These are phyloP conservation scores for Notoglanidium macrostoma DNA, from an alignment of 2,797 vertebrate species.

Conservation along the genomic window DNA sequence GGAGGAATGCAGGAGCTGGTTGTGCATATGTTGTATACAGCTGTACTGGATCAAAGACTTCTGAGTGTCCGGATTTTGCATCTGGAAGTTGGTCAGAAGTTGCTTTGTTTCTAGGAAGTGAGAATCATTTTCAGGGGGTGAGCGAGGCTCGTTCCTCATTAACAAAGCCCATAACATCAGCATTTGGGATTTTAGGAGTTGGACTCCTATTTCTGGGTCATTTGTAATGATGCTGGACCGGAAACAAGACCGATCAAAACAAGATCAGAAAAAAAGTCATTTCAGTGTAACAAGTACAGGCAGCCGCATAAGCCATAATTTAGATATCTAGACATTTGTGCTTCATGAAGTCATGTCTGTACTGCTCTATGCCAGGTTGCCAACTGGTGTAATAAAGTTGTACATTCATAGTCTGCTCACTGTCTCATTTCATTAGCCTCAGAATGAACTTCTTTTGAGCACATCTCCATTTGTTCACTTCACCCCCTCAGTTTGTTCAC, in stretches of 20 bases:
- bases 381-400: slow-evolving; percentile 13
- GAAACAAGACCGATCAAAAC: background rate
- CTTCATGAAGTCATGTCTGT: slow-evolving; percentile 26
- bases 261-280: background rate
- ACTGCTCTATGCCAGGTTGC: background rate
- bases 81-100: slow-evolving; percentile 55
- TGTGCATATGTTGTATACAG: slow-evolving; percentile 39
- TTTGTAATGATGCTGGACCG: background rate
- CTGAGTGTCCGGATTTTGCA: slow-evolving; percentile 43
- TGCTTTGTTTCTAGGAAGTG: slow-evolving; percentile 30
- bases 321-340: slow-evolving; percentile 21
- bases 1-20: slow-evolving; percentile 37
- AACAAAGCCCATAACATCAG: slow-evolving; percentile 4
- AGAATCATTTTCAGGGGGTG: slow-evolving; percentile 16
- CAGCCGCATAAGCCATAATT: background rate
- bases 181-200: background rate
- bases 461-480: background rate
- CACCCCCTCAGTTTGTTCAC: background rate
- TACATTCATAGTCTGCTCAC: slow-evolving; percentile 7
- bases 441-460: slow-evolving; percentile 22
- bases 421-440: background rate
- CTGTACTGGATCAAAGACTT: slow-evolving; percentile 55
- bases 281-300: background rate
- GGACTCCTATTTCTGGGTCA: background rate
- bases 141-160: slow-evolving; percentile 1